Conservation (phyloP, 2,888 invertebrate genomes). For the Eristalinus aeneus region DNA sequence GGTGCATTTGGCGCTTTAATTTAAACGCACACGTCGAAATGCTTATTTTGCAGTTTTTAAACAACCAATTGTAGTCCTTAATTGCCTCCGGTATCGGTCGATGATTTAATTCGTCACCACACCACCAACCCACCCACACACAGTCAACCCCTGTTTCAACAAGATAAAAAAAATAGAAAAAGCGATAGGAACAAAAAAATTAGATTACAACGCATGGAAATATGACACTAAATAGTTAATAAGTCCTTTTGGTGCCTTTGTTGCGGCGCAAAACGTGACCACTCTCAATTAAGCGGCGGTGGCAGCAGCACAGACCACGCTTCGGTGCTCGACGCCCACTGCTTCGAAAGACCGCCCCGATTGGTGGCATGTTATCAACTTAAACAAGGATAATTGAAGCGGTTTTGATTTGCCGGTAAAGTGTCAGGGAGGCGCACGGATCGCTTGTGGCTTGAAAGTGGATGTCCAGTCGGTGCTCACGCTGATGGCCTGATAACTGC, state of each 20-base stretch:
- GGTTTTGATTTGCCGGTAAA: not conserved
- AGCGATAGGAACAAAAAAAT: not conserved
- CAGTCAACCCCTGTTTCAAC: too few species aligned
- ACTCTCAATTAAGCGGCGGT: conserved; percentile 36
- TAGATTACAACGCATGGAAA: conserved; percentile 5
- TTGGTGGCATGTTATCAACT: conserved; percentile 35
- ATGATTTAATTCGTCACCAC: conserved; percentile 4
- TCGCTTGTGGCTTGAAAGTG: conserved; percentile 34
- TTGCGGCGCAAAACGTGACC: conserved; percentile 40
- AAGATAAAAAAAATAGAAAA: too few species aligned
- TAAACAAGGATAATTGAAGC: conserved; percentile 51
- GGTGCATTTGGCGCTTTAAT: conserved; percentile 31
- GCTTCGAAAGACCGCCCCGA: not conserved
- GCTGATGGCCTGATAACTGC: conserved; percentile 10
- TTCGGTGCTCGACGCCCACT: not conserved
- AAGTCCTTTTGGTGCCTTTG: conserved; percentile 1
- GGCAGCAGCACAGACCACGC: too few species aligned
- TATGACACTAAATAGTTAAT: not conserved
- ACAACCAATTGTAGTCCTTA: not conserved
- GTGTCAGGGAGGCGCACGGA: not conserved
- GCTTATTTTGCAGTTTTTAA: conserved; percentile 11
- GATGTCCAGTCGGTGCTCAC: conserved; percentile 13
- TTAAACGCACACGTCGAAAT: conserved; percentile 38
- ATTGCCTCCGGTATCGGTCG: conserved; percentile 11
- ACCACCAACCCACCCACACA: not conserved